Percentiles rank a stretch among this genome's conserved stretches.
phyloP scores from a whole-genome alignment of 1,140 invertebrate genomes.

The Eurosta solidaginis region DNA sequence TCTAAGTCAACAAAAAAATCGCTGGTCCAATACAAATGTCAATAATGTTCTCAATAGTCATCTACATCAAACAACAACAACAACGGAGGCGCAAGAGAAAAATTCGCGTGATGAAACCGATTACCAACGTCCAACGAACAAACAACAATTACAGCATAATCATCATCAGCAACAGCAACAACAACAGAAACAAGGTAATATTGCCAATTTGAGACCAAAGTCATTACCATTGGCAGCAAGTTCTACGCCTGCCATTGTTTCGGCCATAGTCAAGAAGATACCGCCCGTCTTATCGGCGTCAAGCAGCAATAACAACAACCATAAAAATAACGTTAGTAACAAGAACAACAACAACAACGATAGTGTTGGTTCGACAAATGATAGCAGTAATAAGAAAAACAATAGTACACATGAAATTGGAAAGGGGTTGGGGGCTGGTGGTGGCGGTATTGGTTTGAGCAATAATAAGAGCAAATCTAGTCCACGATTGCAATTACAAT shows the following conservation, averaged over 20 bases:
- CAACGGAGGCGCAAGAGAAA: slow-evolving; percentile 31
- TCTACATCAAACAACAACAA: slow-evolving; percentile 40
- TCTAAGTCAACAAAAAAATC: slow-evolving; percentile 56
- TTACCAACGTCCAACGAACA: slow-evolving; percentile 38
- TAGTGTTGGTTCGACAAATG: background rate
- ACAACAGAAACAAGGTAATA: slow-evolving; percentile 31
- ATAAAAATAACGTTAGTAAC: slow-evolving; percentile 37
- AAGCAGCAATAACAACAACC: slow-evolving; percentile 32
- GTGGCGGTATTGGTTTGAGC: background rate
- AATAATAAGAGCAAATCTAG: slow-evolving; percentile 38
- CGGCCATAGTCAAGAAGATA: slow-evolving; percentile 59
- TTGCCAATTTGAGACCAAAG: slow-evolving; percentile 51
- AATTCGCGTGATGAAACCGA: slow-evolving; percentile 54
- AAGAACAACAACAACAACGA: slow-evolving; percentile 33
- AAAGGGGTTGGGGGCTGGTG: slow-evolving; percentile 13
- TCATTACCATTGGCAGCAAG: slow-evolving; percentile 56
- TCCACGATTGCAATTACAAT: slow-evolving; percentile 42
- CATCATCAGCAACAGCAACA: slow-evolving; percentile 37
- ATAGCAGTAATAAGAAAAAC: slow-evolving; percentile 31
- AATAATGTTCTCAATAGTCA: slow-evolving; percentile 56
- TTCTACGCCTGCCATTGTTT: slow-evolving; percentile 57
- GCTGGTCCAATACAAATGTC: slow-evolving; percentile 49
- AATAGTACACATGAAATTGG: slow-evolving; percentile 30
- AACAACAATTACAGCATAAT: slow-evolving; percentile 27
- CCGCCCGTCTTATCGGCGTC: slow-evolving; percentile 49